These are phyloP conservation scores for Hydraecia micacea DNA, from an alignment of 2,888 invertebrate genomes.

Conservation along the genomic window DNA sequence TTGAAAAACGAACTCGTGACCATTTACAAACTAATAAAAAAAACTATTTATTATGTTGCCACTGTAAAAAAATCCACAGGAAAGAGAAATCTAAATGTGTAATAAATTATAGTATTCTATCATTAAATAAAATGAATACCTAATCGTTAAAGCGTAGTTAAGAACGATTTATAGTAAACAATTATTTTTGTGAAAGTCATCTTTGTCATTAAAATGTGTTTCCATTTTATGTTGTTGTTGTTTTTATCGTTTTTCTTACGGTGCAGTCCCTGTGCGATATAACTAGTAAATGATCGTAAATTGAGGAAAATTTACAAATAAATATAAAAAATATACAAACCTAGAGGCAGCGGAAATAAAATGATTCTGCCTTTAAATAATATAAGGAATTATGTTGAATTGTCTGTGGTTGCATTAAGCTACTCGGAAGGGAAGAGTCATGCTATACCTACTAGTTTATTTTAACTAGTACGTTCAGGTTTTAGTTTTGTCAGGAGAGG, in stretches of 20 bases:
- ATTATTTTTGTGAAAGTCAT: conserved; percentile 84
- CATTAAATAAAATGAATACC: conserved; percentile 43
- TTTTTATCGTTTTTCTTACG: conserved; percentile 56
- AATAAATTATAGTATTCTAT: conserved; percentile 30
- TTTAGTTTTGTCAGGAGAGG: background rate
- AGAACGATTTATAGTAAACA: conserved; percentile 71
- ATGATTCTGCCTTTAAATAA: conserved; percentile 11
- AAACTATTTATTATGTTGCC: conserved; percentile 1
- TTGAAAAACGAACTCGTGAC: conserved; percentile 2
- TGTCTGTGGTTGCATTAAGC: background rate
- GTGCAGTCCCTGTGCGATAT: conserved; percentile 48
- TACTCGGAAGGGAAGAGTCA: conserved; percentile 5
- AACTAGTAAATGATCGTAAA: conserved; percentile 9
- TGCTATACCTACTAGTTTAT: background rate
- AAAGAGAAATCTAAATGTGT: conserved; percentile 42
- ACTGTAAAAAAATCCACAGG: conserved; percentile 39
- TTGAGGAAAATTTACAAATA: conserved; percentile 24
- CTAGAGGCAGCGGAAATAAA: conserved; percentile 11
- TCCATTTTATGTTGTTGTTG: conserved; percentile 77
- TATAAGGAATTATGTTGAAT: conserved; percentile 1
- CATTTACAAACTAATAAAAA: background rate
- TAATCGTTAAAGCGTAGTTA: conserved; percentile 63
- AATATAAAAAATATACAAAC: background rate
- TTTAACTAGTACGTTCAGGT: background rate
- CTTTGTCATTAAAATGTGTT: conserved; percentile 85